These are phyloP conservation scores for Sorex araneus DNA, from an alignment of 2,113 vertebrate genomes.

Conservation along the genomic window DNA sequence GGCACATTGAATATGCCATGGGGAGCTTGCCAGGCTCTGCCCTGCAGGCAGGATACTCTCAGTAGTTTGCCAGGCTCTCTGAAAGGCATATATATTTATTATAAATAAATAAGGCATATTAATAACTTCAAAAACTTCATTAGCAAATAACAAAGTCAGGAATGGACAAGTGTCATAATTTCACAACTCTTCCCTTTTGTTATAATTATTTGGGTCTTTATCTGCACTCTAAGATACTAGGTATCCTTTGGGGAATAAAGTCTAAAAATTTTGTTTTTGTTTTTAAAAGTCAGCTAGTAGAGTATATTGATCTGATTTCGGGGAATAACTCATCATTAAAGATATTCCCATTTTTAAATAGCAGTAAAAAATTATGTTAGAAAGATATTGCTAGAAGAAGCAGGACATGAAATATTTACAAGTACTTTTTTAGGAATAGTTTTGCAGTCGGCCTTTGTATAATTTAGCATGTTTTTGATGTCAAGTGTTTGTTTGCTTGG, in stretches of 20 bases:
- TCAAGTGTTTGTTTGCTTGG: conserved; percentile 11
- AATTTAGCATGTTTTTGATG: conserved; percentile 1
- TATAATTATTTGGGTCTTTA: not conserved
- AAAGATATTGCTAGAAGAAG: not conserved
- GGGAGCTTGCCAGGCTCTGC: too few species aligned
- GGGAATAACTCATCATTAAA: not conserved
- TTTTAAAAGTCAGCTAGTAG: not conserved
- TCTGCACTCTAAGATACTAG: conserved; percentile 20
- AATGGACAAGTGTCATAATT: conserved; percentile 40
- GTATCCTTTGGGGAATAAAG: conserved; percentile 39
- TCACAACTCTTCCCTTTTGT: conserved; percentile 2
- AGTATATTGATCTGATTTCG: too few species aligned
- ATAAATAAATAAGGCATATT: too few species aligned
- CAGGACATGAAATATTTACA: conserved; percentile 5
- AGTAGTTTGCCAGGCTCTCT: too few species aligned
- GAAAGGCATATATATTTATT: too few species aligned
- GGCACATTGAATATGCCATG: too few species aligned
- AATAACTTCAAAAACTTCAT: conserved; percentile 46
- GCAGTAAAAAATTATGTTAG: not conserved
- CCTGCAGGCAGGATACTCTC: too few species aligned
- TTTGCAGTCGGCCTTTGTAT: not conserved
- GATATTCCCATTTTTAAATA: not conserved
- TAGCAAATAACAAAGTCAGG: conserved; percentile 58
- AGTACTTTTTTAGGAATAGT: not conserved
- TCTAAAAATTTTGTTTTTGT: too few species aligned